These are phyloP conservation scores for Drosophila ochracea DNA, from an alignment of 2,888 invertebrate genomes.

Conservation along the genomic window DNA sequence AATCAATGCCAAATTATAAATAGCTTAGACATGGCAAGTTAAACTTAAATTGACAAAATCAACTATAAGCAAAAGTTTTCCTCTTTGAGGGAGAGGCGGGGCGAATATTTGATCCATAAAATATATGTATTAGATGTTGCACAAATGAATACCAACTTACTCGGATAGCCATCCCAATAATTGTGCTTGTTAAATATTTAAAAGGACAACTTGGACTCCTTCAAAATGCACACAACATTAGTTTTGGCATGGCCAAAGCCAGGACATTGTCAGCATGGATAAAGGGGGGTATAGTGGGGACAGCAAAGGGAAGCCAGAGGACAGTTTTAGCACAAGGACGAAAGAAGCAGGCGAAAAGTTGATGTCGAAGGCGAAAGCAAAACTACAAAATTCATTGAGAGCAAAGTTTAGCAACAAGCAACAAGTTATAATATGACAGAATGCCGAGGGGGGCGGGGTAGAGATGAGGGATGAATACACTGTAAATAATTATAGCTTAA, in stretches of 20 bases:
- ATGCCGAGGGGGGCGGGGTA: not conserved
- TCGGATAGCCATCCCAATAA: constrained; percentile 65
- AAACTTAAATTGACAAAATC: not conserved
- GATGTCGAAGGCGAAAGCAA: constrained; percentile 47
- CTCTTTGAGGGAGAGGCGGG: not conserved
- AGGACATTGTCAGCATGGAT: not conserved
- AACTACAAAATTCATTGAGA: constrained; percentile 80
- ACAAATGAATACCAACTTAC: constrained; percentile 63
- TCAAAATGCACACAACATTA: constrained; percentile 60
- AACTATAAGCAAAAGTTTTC: constrained; percentile 34
- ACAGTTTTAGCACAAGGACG: constrained; percentile 25
- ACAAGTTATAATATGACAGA: constrained; percentile 59
- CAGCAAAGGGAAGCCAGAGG: constrained; percentile 21
- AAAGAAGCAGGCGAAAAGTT: constrained; percentile 32
- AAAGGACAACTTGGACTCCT: constrained; percentile 47
- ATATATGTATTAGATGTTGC: constrained; percentile 36
- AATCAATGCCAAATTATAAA: not conserved
- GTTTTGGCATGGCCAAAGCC: constrained; percentile 14
- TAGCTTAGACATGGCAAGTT: not conserved
- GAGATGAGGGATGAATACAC: not conserved
- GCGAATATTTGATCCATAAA: constrained; percentile 22
- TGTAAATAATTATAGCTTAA: not conserved
- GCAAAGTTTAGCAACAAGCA: constrained; percentile 72
- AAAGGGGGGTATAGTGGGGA: not conserved
- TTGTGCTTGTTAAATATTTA: constrained; percentile 73